phyloP scores from a whole-genome alignment of 1,140 invertebrate genomes.

The Halesus radiatus region DNA sequence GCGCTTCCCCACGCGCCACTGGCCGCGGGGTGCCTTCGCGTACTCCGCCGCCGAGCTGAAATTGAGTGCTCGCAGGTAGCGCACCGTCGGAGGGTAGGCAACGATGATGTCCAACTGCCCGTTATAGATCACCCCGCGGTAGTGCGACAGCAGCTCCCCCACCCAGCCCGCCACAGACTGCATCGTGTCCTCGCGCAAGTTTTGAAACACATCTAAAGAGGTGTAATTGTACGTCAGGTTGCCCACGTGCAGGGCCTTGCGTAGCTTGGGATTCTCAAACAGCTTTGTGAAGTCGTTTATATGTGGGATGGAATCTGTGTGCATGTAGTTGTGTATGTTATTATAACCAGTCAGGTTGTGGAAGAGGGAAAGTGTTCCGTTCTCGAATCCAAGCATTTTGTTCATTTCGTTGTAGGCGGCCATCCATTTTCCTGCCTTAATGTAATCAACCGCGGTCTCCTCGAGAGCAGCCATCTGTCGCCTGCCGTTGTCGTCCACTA shows the following conservation, averaged over 20 bases:
- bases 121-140: conserved; percentile 83
- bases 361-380: conserved; percentile 75
- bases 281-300: conserved; percentile 69
- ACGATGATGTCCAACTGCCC: conserved; percentile 90
- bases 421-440: conserved; percentile 74
- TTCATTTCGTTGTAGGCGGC: conserved; percentile 82
- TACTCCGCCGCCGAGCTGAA: conserved; percentile 79
- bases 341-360: conserved; percentile 84
- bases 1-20: conserved; percentile 79
- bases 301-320: conserved; percentile 67
- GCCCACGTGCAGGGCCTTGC: conserved; percentile 87
- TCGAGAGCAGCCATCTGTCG: conserved; percentile 75
- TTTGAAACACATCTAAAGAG: conserved; percentile 72
- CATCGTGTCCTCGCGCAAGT: conserved; percentile 86
- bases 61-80: conserved; percentile 78
- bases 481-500: conserved; percentile 79
- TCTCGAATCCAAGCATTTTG: conserved; percentile 78
- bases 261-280: conserved; percentile 73
- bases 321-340: conserved; percentile 86
- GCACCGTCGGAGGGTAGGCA: conserved; percentile 82
- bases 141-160: conserved; percentile 76
- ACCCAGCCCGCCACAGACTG: conserved; percentile 84
- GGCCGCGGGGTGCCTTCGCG: conserved; percentile 73
- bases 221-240: conserved; percentile 78
- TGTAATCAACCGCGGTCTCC: conserved; percentile 71